Evolutionary conservation across 1,140 invertebrate species (phyloP), one percentile per base, ranked within the genome.

Genomic region (Phenacoccus solenopsis): DNA sequence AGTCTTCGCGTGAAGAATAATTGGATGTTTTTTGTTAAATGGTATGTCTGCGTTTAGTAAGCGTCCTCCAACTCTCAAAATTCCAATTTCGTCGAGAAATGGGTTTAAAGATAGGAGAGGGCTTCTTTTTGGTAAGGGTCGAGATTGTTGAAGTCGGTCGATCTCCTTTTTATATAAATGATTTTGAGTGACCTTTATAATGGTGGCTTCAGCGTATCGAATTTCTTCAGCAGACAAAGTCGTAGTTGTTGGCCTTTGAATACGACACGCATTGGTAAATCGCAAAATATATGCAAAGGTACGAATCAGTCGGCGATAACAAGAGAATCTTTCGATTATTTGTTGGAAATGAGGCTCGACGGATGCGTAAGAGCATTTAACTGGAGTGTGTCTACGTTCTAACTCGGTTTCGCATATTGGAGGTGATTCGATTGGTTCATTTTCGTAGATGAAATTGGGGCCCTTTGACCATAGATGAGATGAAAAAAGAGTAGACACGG

Each of bases 31-130:
- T 28, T 64, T 12, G n/a, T 68, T 32, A 68, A 68, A 68, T 0
- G 67, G 38, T 0, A 70, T 64, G n/a, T 20, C 0, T 5, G 73
- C 56, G 32, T 73, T 16, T n/a, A 70, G 22, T 13, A 74, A 25
- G 0, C 72, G 64, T 12, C 71, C 69, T 22, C 69, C 69, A 22
- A 74, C 71, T 56, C 73, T 30, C 13, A 73, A 22, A 1, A 75
- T 13, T 20, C 70, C 72, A 1, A 24, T 27, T 13, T 38, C 21
- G 68, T 74, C 71, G 1, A 73, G 13, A 67, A 74, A 73, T 16
- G 71, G 73, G 24, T 30, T n/a, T 1, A 61, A 28, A 24, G 27
- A 12, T 35, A 57, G 21, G 20, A 70, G 28, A 27, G 24, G 24
- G 20, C 69, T 70, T 16, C 28, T 27, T 10, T 28, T 59, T 2